Evolutionary conservation across 2,113 vertebrate species (phyloP).

Genomic region (Cryptoleucopteryx plumbea): DNA sequence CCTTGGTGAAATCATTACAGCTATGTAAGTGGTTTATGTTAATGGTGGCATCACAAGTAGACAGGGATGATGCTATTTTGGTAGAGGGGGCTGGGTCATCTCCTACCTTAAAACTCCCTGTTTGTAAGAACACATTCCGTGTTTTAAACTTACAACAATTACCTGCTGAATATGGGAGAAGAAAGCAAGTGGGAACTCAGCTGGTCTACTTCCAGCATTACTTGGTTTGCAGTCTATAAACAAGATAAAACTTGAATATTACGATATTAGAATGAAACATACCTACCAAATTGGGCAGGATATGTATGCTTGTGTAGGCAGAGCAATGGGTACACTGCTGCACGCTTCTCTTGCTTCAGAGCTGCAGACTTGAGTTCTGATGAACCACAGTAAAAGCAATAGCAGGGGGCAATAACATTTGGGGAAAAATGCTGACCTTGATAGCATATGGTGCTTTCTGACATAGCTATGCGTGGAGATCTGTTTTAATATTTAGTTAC

Average conservation of each 20-base stretch:
- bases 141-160: not conserved
- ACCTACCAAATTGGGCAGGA: not conserved
- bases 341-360: not conserved
- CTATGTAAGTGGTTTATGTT: not conserved
- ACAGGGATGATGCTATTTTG: not conserved
- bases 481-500: not conserved
- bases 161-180: not conserved
- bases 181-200: not conserved
- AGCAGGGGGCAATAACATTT: rapidly evolving
- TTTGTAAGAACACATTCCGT: not conserved
- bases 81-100: not conserved
- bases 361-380: not conserved
- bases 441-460: not conserved
- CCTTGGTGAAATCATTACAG: not conserved
- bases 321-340: not conserved
- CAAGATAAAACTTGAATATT: not conserved
- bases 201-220: not conserved
- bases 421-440: not conserved
- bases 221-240: not conserved
- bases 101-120: not conserved
- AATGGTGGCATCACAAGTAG: not conserved
- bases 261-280: not conserved
- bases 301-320: not conserved
- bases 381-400: not conserved
- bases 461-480: not conserved